Evolutionary conservation across 1,140 invertebrate species (phyloP), one percentile per base, ranked within the genome.

Genomic region (Leguminivora glycinivorella): DNA sequence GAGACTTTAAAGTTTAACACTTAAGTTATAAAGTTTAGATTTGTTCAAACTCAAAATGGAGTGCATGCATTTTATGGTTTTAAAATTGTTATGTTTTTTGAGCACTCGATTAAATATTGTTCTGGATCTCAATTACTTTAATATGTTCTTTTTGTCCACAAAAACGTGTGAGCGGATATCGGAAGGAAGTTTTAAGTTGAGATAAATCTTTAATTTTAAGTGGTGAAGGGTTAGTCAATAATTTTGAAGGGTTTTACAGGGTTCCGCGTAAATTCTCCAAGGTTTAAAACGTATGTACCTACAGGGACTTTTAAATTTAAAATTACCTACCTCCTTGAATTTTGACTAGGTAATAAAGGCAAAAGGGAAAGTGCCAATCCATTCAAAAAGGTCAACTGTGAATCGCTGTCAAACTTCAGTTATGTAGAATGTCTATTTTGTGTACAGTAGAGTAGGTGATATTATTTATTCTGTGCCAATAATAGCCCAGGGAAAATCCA

Each of bases 71-170:
- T 52, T 52, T 52, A 19, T 0, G 3, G 9, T 52, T 52, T 22
- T 9, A 22, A 22, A 9, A 19, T 17, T 22, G 4, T 9, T 19
- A 52, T 52, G 19, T 52, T 52, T 52, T 52, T 52, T 52, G 47
- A 52, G n/a, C 47, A 52, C 47, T 52, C 47, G 47, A 52, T 52
- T 52, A 52, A 52, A 52, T 52, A 52, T 52, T 52, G 47, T 52
- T 52, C 47, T 52, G 17, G 47, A 52, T 52, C 47, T 52, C 19
- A 9, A 52, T 52, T 52, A 52, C 47, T 52, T 52, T 52, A 52
- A 52, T 52, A 52, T 52, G 47, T 1, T 9, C n/a, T 52, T 52
- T 52, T 52, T 52, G 9, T 52, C n/a, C 47, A 22, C 19, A 52
- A 52, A 52, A 52, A 52, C 47, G 47, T 52, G 47, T 52, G 47